phyloP scores from a whole-genome alignment of 2,113 vertebrate genomes.

The Corydoras sp. region DNA sequence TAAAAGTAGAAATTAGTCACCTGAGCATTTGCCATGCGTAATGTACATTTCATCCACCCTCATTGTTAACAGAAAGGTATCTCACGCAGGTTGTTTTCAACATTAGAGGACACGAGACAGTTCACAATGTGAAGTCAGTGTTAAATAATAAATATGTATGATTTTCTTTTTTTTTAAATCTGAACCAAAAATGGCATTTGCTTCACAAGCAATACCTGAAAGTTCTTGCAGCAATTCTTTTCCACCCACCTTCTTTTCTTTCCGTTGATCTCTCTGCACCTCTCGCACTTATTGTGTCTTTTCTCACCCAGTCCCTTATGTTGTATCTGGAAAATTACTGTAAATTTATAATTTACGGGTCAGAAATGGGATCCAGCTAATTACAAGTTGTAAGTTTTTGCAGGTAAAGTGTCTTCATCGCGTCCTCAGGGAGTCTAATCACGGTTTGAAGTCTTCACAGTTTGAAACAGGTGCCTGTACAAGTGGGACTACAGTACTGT shows the following conservation, averaged over 20 bases:
- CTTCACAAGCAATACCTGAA: conserved; percentile 27
- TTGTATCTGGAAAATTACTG: conserved; percentile 28
- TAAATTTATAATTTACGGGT: conserved; percentile 16
- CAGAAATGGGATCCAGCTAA: conserved; percentile 13
- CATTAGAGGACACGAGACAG: background rate
- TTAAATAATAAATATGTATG: background rate
- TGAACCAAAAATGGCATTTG: conserved; percentile 31
- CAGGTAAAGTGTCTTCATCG: conserved; percentile 2
- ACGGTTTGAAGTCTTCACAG: background rate
- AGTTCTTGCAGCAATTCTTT: conserved; percentile 16
- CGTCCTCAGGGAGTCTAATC: background rate
- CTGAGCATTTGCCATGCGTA: no score
- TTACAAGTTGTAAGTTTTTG: conserved; percentile 23
- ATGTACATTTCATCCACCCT: no score
- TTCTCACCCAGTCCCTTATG: background rate
- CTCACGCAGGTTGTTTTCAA: no score
- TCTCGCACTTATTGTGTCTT: background rate
- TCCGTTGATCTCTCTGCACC: background rate
- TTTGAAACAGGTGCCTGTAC: background rate
- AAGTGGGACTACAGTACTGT: background rate
- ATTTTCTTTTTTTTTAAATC: conserved; percentile 26
- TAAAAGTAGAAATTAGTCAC: no score
- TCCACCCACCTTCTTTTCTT: conserved; percentile 12
- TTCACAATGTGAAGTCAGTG: conserved; percentile 11
- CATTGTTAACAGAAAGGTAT: no score